Percentiles rank a stretch among this genome's conserved stretches.
These are phyloP conservation scores for Promerops cafer DNA, from an alignment of 2,113 vertebrate species.

Conservation along the genomic window DNA sequence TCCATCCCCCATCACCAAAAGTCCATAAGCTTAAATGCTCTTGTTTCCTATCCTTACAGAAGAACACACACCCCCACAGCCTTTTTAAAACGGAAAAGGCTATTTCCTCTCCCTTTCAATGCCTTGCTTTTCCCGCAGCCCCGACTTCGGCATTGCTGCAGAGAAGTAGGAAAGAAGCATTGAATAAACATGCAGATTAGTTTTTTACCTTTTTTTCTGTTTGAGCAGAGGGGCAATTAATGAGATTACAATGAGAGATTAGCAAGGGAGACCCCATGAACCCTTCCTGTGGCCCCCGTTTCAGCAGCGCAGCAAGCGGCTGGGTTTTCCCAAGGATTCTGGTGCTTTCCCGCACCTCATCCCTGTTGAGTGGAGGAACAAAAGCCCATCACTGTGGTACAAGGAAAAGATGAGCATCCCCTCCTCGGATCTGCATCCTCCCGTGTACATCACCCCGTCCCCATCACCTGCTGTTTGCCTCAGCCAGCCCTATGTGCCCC, in stretches of 20 bases:
- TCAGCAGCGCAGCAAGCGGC: background rate
- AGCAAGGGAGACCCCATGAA: background rate
- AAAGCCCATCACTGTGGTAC: accelerated
- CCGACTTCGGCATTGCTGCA: background rate
- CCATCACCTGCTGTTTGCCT: background rate
- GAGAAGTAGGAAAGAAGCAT: background rate
- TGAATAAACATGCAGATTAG: background rate
- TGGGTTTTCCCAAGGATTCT: background rate
- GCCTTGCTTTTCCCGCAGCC: background rate
- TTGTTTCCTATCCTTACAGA: background rate
- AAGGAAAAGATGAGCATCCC: background rate
- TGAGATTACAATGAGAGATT: constrained; percentile 28
- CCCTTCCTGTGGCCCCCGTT: background rate
- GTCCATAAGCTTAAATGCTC: background rate
- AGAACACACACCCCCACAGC: background rate
- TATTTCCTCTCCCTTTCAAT: constrained; percentile 8
- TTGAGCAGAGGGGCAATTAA: constrained; percentile 34
- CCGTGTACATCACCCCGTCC: background rate
- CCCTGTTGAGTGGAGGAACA: background rate
- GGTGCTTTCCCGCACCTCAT: background rate
- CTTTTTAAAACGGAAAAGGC: background rate
- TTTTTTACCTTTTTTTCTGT: constrained; percentile 36
- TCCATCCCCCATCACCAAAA: background rate
- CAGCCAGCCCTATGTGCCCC: accelerated
- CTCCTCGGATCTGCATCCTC: background rate